Base-by-base conservation (phyloP, 2,113 vertebrate species). In the human (Homo sapiens) region DNA sequence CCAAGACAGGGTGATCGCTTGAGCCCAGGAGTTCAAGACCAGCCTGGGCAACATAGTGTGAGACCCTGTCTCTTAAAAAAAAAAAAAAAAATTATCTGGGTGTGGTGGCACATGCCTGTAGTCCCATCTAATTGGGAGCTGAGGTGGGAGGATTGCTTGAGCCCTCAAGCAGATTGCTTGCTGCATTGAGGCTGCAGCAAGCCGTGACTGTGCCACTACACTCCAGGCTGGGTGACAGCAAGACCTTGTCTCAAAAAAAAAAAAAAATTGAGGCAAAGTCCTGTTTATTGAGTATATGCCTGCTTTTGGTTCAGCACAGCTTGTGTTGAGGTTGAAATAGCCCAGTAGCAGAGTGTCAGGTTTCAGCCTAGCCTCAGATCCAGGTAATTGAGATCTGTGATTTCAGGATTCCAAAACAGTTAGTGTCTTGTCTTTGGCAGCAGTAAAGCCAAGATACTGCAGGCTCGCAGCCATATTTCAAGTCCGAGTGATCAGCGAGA, bases 261-360 rank as follows among this genome's bases (percentile, higher is more conserved):
- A 35, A 66, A 14, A 35, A 68, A 8, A n/a, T 52, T 17, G 35
- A 20, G 20, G 73, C 32, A 40, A 8, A 87, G 38, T 72, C 23
- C 8, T 90, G 14, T 73, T 93, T 59, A 48, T 79, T 90, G n/a
- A 86, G 14, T 8, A 38, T 50, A 30, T 61, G 40, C 52, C 50
- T 80, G 57, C 40, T 84, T 89, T 89, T 52, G 80, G 61, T 75
- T 97, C n/a, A 78, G 50, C 59, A 86, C 45, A 79, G 30, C 73
- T 94, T 86, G 57, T 93, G 61, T 11, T 95, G 52, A 89, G 64
- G 32, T 70, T 93, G 61, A 81, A 93, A 43, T 27, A 79, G 57
- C 82, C 18, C 45, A 23, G 6, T 16, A 64, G 45, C 70, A 93
- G 50, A 48, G 20, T 85, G 5, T 91, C 50, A 61, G 20, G 35